Base-by-base conservation (phyloP, 2,888 invertebrate genomes). In the Drosophila conformis region DNA sequence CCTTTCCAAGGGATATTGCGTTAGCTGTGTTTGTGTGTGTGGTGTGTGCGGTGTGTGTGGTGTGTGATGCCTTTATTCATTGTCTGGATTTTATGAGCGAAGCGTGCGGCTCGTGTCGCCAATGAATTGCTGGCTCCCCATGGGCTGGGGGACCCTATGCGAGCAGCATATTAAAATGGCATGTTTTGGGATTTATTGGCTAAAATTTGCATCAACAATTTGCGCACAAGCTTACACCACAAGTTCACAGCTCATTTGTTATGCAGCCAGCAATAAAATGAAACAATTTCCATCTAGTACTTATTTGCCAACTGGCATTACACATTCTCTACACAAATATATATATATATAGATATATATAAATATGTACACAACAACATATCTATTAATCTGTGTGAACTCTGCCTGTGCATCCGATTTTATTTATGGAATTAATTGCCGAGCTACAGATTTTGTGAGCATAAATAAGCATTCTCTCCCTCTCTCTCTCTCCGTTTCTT, bases 341-440 rank as follows among this genome's bases (percentile, higher is more conserved):
- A 52, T n/a, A 33, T 25, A 52, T 13, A 33, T 10, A 49, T 4
- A 35, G 11, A n/a, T 46, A 54, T 38, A 35, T n/a, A 15, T 36
- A 27, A 42, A 36, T 57, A 29, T 29, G 18, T 13, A 52, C 13
- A 2, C 29, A 33, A 21, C n/a, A 31, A 38, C 42, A 36, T 38
- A 29, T 36, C 11, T 31, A 35, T 51, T 13, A 40, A 57, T 57
- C 25, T 49, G 6, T 25, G 49, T 21, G 27, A 4, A 18, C 38
- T 29, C 21, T 10, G 18, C 27, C 38, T 58, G 52, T 42, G 53
- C 52, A 33, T 40, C 46, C 46, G 63, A 52, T 56, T 82, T 83
- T 80, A 78, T 85, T 83, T 71, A 74, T 76, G 80, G 60, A 64
- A 87, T 76, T 76, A 69, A 87, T 87, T 85, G 66, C 63, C 27